Evolutionary conservation across 2,888 invertebrate species (phyloP).

Genomic region (Nomada fabriciana): DNA sequence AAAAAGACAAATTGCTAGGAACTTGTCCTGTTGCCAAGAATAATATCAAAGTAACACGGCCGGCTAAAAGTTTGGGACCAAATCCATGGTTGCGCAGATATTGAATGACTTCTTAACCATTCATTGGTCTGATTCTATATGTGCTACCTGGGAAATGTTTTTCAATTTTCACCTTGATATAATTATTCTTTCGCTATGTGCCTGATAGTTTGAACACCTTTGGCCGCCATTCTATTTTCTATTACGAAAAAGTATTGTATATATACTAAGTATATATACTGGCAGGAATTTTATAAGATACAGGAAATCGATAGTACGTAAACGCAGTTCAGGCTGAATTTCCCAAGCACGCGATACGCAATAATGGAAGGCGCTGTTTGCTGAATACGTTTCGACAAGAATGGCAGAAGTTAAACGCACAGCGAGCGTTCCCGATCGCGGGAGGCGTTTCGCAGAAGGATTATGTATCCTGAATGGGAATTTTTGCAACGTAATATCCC

Average conservation of each 20-base stretch:
- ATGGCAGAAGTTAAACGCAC: constrained; percentile 29
- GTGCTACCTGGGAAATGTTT: no score
- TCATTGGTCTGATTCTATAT: no score
- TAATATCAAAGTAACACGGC: not conserved
- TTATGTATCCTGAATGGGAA: constrained; percentile 69
- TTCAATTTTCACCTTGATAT: no score
- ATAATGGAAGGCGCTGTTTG: not conserved
- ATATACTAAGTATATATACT: no score
- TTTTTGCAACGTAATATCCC: constrained; percentile 82
- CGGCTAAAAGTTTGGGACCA: no score
- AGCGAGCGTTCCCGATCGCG: constrained; percentile 9
- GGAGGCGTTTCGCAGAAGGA: constrained; percentile 62
- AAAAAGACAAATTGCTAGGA: constrained; percentile 27
- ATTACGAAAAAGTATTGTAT: no score
- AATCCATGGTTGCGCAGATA: no score
- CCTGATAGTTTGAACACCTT: no score
- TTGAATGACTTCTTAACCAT: no score
- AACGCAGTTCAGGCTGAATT: not conserved
- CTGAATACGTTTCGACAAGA: constrained; percentile 38
- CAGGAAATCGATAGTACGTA: not conserved
- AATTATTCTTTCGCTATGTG: no score
- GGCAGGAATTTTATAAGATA: not conserved
- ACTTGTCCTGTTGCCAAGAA: not conserved
- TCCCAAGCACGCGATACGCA: constrained; percentile 6
- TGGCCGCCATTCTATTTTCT: no score